These are phyloP conservation scores for Mesembrinibis cayennensis DNA, from an alignment of 2,113 vertebrate species.

Conservation along the genomic window DNA sequence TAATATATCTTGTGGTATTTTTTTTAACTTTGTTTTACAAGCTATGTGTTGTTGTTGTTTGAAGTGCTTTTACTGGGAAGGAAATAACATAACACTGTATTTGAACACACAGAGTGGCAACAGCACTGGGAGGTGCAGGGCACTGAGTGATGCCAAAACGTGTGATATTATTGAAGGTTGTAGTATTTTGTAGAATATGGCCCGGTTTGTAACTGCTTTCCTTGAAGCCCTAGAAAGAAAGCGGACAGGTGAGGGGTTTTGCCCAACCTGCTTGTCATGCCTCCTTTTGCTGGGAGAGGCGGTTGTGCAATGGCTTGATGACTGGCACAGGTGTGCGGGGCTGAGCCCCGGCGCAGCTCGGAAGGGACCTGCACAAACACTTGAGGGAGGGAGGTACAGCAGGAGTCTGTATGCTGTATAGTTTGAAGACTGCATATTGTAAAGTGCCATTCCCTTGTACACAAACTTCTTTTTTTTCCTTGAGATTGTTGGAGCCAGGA, in stretches of 20 bases:
- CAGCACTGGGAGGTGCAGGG: neutral
- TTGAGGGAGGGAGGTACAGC: neutral
- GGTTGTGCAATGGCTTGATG: neutral
- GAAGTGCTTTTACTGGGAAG: neutral
- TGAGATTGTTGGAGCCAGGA: neutral
- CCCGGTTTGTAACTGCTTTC: neutral
- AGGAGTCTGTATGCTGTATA: neutral
- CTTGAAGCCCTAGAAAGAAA: neutral
- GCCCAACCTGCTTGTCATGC: neutral
- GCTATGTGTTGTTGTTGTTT: neutral
- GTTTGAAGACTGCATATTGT: neutral
- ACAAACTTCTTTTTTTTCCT: neutral
- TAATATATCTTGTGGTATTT: neutral
- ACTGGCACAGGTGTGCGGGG: neutral
- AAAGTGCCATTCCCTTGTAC: neutral
- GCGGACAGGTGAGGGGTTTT: neutral
- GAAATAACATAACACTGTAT: neutral
- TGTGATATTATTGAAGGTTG: neutral
- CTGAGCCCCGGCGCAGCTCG: neutral
- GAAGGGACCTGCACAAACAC: neutral
- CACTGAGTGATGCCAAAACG: neutral
- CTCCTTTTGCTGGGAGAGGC: neutral
- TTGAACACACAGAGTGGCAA: accelerated
- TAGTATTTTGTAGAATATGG: neutral
- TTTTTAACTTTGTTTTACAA: neutral